A percentile compares a stretch with the other conserved stretches of the same genome.
phyloP scores from a whole-genome alignment of 1,140 invertebrate species.

The Frieseomelitta varia region DNA sequence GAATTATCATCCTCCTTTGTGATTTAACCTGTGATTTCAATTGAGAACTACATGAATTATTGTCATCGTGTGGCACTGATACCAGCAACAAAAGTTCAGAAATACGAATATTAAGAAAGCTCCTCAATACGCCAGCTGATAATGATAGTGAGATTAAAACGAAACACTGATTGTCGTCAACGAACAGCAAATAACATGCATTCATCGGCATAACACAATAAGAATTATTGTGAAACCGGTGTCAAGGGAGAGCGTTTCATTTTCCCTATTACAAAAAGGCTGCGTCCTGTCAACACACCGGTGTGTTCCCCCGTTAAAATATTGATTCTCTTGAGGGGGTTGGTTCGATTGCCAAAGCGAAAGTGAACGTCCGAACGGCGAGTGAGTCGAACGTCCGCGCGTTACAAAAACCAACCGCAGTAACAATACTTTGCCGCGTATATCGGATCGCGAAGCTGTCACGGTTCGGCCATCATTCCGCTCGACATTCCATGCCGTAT shows the following conservation, averaged over 20 bases:
- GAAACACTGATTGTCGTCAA: not conserved
- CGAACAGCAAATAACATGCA: not conserved
- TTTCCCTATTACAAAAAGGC: not conserved
- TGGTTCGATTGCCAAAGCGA: slow-evolving; percentile 14
- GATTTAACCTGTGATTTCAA: too few relatives aligned
- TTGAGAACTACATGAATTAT: too few relatives aligned
- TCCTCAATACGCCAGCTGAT: too few relatives aligned
- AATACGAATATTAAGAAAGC: too few relatives aligned
- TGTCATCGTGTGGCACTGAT: too few relatives aligned
- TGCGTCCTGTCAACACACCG: not conserved
- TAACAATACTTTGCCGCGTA: slow-evolving; percentile 22
- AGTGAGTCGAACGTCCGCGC: not conserved
- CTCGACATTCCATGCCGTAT: not conserved
- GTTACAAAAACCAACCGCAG: slow-evolving; percentile 24
- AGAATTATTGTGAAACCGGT: slow-evolving; percentile 3
- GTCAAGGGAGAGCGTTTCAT: slow-evolving; percentile 3
- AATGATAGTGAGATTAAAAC: not conserved
- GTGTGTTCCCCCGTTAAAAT: slow-evolving; percentile 27
- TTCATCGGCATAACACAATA: not conserved
- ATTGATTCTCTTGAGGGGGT: slow-evolving; percentile 15
- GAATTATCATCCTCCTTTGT: too few relatives aligned
- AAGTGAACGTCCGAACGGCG: slow-evolving; percentile 35
- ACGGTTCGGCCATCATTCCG: not conserved
- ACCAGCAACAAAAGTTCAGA: too few relatives aligned
- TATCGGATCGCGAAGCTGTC: not conserved